Evolutionary conservation across 1,140 invertebrate species (phyloP), one percentile per base, ranked within the genome.

Genomic region (Trachelipus rathkii): DNA sequence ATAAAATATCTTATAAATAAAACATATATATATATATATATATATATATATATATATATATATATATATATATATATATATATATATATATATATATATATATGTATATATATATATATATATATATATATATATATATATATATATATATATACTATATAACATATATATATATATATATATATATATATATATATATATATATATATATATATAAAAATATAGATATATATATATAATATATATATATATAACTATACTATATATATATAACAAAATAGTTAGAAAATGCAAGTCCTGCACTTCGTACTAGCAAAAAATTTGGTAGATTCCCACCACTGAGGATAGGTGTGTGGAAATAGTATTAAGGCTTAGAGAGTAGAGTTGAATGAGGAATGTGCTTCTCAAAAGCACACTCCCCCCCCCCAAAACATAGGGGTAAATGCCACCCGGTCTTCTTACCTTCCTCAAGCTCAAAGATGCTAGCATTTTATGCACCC

Each of bases 31-130:
- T 70, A 70, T 70, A 70, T 70, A 70, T 21, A 70, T 70, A 70
- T 70, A 70, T 70, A 70, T 70, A 70, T 70, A 70, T 70, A 70
- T 70, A 70, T 70, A 70, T 70, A 70, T 70, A 24, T 70, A 70
- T 70, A 70, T 24, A 70, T 70, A 70, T 24, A 70, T 70, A 70
- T 24, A 70, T 70, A 70, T 70, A 70, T 70, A 70, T 70, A 70
- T 70, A 70, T 70, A 24, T 24, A 10, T 53, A 77, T 45, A 73
- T 73, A 73, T 24, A 70, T 70, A 70, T 33, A 70, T 33, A 70
- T 70, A 70, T 70, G 10, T 70, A 70, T 70, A 70, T 70, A 70
- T 33, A 70, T 24, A 70, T 70, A 70, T 70, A 70, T 70, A 70
- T 70, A 70, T 70, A 70, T 70, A 9, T 33, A 70, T 70, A 70